A percentile compares a stretch with the other conserved stretches of the same genome.
These are phyloP conservation scores for Netelia fuscicornis DNA, from an alignment of 2,888 invertebrate genomes.

Conservation along the genomic window DNA sequence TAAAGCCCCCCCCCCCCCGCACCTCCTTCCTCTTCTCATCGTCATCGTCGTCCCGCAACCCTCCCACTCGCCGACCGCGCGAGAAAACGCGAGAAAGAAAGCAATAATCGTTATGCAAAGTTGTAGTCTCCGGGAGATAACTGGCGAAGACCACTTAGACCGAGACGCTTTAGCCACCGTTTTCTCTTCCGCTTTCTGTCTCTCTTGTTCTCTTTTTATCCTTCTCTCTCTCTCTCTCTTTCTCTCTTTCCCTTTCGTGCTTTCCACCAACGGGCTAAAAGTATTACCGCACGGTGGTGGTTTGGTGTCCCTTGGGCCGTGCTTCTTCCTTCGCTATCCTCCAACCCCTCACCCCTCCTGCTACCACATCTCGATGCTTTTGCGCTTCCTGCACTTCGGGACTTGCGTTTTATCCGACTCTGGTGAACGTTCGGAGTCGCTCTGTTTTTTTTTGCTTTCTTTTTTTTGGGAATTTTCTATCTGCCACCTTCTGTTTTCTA, in stretches of 20 bases:
- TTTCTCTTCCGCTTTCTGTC: constrained; percentile 3
- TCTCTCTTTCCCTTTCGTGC: neutral
- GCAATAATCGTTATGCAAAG: constrained; percentile 81
- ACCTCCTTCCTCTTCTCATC: neutral
- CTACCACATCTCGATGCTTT: neutral
- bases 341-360: no score
- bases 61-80: constrained; percentile 2
- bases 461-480: no score
- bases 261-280: neutral
- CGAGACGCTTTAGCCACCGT: constrained; percentile 23
- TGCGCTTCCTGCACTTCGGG: neutral
- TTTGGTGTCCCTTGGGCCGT: neutral
- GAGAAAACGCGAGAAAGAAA: constrained; percentile 73
- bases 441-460: no score
- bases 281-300: neutral
- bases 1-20: neutral
- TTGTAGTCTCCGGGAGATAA: constrained; percentile 75
- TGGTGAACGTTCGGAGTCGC: no score
- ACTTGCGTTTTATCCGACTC: neutral
- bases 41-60: constrained; percentile 11
- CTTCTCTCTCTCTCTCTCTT: neutral
- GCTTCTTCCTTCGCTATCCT: neutral
- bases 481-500: no score
- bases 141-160: constrained; percentile 71
- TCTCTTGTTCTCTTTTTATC: neutral